Base-by-base conservation (phyloP, 2,888 invertebrate genomes). In the Patella caerulea region DNA sequence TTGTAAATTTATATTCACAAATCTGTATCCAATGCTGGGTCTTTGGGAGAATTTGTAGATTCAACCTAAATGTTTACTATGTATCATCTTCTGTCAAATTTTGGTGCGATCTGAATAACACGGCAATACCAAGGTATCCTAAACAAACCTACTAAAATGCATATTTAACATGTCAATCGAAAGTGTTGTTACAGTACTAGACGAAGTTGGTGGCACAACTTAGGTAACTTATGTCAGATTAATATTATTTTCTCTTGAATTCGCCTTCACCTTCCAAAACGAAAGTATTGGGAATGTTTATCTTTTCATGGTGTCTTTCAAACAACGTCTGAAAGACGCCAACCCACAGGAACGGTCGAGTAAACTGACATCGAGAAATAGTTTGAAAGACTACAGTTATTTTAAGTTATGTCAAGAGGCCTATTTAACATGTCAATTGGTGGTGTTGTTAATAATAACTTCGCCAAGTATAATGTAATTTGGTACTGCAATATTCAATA, bases 141-240 rank as follows among this genome's bases (percentile, higher is more conserved):
- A 59, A 59, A 59, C 59, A 59, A 19, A 19, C 19, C n/a, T 59
- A 59, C 59, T 14, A n/a, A 19, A 5, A n/a, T 12, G 7, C 12
- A 59, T n/a, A 59, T 29, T 29, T 29, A 29, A 29, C 29, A 29
- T 29, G 29, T 29, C 29, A 29, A 29, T 29, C 29, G 29, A 29
- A 29, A 29, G 29, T 29, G 29, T 29, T 29, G 29, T 29, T 29
- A 29, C 29, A 14, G 19, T 17, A 59, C 19, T 59, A 59, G 59
- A 59, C 19, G n/a, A 59, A 59, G n/a, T 59, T n/a, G 19, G 59
- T 59, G n/a, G 59, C n/a, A 59, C 59, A n/a, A n/a, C n/a, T n/a
- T n/a, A n/a, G n/a, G n/a, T n/a, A 17, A 59, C 59, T 59, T 3
- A 59, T 59, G n/a, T 59, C n/a, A 59, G 59, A 7, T n/a, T 59